Evolutionary conservation across 2,797 vertebrate species (phyloP).

Genomic region (Tiaroga cobitis): DNA sequence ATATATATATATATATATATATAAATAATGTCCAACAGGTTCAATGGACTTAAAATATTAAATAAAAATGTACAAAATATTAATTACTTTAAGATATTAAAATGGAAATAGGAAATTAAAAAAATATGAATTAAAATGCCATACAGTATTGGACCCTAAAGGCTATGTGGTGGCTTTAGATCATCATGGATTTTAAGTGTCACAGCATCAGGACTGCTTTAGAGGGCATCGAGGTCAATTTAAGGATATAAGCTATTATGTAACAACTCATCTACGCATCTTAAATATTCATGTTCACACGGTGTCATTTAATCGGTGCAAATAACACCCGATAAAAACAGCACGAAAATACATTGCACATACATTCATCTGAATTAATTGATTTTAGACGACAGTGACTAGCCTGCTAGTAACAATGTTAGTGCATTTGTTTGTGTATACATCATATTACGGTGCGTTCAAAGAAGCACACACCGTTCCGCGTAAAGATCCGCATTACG

Average conservation of each 20-base stretch:
- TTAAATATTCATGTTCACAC: constrained; percentile 5
- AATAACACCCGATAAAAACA: neutral
- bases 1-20: neutral
- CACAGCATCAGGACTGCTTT: constrained; percentile 16
- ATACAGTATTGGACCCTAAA: neutral
- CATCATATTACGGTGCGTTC: neutral
- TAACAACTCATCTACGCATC: constrained; percentile 30
- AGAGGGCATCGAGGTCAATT: constrained; percentile 42
- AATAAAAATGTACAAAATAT: neutral
- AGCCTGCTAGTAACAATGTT: neutral
- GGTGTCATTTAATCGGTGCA: neutral
- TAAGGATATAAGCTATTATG: constrained; percentile 33
- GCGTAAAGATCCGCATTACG: constrained; percentile 26
- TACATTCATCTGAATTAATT: neutral
- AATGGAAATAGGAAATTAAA: neutral
- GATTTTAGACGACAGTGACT: neutral
- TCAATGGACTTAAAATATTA: neutral
- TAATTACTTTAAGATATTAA: no score
- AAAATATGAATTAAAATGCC: neutral
- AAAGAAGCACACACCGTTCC: neutral
- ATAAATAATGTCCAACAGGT: neutral
- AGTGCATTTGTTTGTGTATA: neutral
- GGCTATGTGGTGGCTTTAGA: neutral
- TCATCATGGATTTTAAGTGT: neutral
- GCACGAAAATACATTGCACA: neutral